These are phyloP conservation scores for Microcebus tavaratra DNA, from an alignment of 2,113 vertebrate genomes.

Conservation along the genomic window DNA sequence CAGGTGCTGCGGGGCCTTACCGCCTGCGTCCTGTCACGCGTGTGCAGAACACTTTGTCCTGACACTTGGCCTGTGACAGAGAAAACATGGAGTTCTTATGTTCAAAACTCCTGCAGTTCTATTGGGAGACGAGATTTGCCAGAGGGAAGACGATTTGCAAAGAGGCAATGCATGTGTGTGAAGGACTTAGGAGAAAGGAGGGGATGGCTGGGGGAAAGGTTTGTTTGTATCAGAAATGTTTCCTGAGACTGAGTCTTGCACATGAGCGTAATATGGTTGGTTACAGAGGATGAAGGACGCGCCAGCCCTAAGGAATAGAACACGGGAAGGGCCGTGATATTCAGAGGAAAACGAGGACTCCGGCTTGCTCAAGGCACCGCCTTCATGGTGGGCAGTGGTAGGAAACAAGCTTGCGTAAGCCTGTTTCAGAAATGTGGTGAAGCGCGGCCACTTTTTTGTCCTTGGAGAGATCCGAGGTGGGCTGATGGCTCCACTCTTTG, in stretches of 20 bases:
- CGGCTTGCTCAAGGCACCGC: no score
- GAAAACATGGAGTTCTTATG: neutral
- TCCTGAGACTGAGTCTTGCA: neutral
- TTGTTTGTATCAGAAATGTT: neutral
- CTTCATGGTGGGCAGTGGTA: neutral
- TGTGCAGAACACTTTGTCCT: neutral
- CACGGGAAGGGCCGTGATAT: neutral
- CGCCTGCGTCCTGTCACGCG: neutral
- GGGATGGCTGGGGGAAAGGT: neutral
- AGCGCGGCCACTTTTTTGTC: neutral
- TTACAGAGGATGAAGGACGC: no score
- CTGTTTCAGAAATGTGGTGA: neutral
- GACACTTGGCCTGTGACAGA: no score
- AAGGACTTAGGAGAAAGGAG: neutral
- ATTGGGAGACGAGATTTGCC: neutral
- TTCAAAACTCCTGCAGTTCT: neutral
- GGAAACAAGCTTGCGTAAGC: neutral
- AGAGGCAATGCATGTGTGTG: neutral
- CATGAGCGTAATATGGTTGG: accelerated
- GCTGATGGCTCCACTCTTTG: neutral
- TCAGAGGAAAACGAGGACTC: neutral
- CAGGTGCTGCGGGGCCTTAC: neutral
- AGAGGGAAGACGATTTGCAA: neutral
- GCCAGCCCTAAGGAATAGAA: neutral
- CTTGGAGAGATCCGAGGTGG: neutral